Evolutionary conservation across 2,888 invertebrate species (phyloP).

Genomic region (Dasypolia templi): DNA sequence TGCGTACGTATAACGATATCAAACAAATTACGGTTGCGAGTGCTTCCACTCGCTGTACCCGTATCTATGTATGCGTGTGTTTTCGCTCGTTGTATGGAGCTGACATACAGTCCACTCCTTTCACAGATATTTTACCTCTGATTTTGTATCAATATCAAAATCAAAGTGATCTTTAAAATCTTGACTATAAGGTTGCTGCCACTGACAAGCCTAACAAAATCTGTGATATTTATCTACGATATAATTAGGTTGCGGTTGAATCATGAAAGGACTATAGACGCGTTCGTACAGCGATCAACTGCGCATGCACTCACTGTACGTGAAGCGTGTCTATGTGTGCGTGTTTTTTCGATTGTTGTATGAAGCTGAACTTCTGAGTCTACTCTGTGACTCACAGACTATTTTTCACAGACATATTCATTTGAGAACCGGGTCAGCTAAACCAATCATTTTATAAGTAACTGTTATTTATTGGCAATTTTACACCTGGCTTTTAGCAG

Average conservation of each 20-base stretch:
- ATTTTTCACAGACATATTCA: constrained; percentile 55
- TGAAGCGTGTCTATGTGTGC: not conserved
- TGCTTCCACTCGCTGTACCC: not conserved
- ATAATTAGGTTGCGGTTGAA: not conserved
- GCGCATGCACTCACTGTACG: not conserved
- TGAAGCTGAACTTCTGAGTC: constrained; percentile 12
- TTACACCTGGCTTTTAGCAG: constrained; percentile 32
- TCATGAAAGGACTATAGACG: not conserved
- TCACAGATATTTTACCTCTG: not conserved
- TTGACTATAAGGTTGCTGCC: not conserved
- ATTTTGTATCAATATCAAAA: not conserved
- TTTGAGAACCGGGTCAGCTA: constrained; percentile 62
- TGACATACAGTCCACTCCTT: not conserved
- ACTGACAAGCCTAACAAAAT: not conserved
- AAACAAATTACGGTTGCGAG: not conserved
- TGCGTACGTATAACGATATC: not conserved
- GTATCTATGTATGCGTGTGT: not conserved
- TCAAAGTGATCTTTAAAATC: not conserved
- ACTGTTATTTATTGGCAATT: constrained; percentile 57
- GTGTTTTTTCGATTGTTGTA: not conserved
- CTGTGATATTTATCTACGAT: not conserved
- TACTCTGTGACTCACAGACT: not conserved
- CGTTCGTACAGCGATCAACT: not conserved
- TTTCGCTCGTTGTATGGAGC: not conserved
- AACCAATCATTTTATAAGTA: constrained; percentile 58